Evolutionary conservation across 1,140 invertebrate genomes (phyloP).

Genomic region (Sitobion miscanthi): DNA sequence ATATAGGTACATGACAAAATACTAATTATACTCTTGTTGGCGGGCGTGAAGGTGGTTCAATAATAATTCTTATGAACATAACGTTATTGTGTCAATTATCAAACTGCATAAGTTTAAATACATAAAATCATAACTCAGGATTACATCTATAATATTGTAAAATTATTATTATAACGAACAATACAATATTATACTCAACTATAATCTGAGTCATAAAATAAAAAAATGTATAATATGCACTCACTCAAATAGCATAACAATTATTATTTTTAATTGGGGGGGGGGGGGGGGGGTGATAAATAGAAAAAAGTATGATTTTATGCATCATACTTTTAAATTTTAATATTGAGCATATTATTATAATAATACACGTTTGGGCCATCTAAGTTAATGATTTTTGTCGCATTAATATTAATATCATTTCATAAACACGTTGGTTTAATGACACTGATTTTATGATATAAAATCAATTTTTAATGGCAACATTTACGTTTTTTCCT

Average conservation of each 20-base stretch:
- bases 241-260: too few relatives aligned
- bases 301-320: background rate
- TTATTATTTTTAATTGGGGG: too few relatives aligned
- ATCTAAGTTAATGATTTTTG: background rate
- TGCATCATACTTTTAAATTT: too few relatives aligned
- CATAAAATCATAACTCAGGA: background rate
- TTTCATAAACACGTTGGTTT: background rate
- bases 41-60: background rate
- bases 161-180: background rate
- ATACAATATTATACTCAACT: background rate
- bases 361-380: background rate
- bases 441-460: background rate
- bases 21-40: background rate
- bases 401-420: background rate
- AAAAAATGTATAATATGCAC: too few relatives aligned
- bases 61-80: background rate
- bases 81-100: background rate
- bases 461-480: background rate
- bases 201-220: too few relatives aligned
- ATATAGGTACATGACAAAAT: background rate
- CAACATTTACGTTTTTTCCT: background rate
- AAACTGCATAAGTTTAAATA: background rate
- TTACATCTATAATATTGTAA: background rate
- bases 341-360: too few relatives aligned
- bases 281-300: background rate